Base-by-base conservation (phyloP, 2,888 invertebrate genomes). In the Helicoverpa assulta region DNA sequence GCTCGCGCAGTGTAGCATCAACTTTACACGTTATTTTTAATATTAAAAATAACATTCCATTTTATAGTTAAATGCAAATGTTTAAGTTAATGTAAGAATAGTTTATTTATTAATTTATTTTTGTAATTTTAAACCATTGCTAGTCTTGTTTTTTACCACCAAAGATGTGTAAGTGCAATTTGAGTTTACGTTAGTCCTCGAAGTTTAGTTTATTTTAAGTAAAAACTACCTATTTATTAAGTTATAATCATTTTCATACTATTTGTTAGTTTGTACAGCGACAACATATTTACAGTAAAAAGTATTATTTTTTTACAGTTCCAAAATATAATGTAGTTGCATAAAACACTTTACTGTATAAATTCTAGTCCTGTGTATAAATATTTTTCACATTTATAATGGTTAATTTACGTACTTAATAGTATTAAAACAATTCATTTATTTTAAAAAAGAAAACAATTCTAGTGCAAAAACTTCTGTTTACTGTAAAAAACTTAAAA, bases 71-170 rank as follows among this genome's bases (percentile, higher is more conserved):
- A 62, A 67, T 64, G n/a, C 18, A 70, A 70, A 73, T 78, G 66
- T 82, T 79, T 83, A 78, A 83, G 73, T 81, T 82, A 73, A 60
- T 14, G 26, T 78, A 61, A 72, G 50, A 5, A 73, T 76, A 69
- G 68, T 69, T 75, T 60, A 73, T 73, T 75, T 73, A 73, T 69
- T 69, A 52, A 66, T 8, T 40, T 58, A 86, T 87, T 85, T 80
- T 58, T 70, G 50, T 80, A 77, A 40, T 40, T 40, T 40, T 40
- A 14, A 33, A 78, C 51, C 68, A 73, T 78, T 75, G 65, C 86
- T 89, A 89, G 87, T 88, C 85, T 78, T 73, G 18, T 69, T 77
- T 76, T 80, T 72, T 72, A 77, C 65, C 75, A 85, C 88, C 89
- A 89, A 90, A 89, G 88, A 86, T 69, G 55, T 50, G 66, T 74